Evolutionary conservation across 2,113 vertebrate genomes (phyloP), one percentile per base, ranked within the genome.

Genomic region (Copsychus sechellarum): DNA sequence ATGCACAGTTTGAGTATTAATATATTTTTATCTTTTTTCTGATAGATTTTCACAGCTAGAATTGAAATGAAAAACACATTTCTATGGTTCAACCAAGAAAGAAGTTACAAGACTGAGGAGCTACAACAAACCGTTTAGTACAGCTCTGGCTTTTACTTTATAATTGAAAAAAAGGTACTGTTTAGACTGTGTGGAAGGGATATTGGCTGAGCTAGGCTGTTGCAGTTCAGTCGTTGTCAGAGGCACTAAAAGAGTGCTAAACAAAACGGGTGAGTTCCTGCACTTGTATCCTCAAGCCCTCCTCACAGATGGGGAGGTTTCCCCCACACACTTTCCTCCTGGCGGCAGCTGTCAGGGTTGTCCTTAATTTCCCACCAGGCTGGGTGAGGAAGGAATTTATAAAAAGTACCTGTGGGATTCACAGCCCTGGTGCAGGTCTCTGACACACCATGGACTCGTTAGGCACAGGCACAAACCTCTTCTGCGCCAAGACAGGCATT

Each of bases 331-430:
- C 6, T 7, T 65, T 14, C 19, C 22, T 70, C 12, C 60, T 28
- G 36, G 13, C 58, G 33, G 45, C 53, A 21, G 23, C 12, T 2
- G 0, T 29, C 12, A 0, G 14, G 14, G 10, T 9, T 2, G 0
- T 34, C 47, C 42, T 57, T 71, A 29, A 4, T 16, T 43, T 74
- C 66, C 43, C 34, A 42, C 13, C 16, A 13, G 24, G 15, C 2
- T 8, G 31, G 53, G 22, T 0, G 2, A 40, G 33, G 48, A 6
- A 28, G 5, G 36, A 43, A 14, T 71, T 69, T 17, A 15, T 23
- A 22, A 12, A 4, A 54, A 61, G 50, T 1, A 3, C 0, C 0
- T 2, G 33, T 17, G 29, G 61, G 47, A 20, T 16, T 45, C 1
- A 0, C 31, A 81, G 42, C 56, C 54, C 14, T 4, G 36, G 4